These are phyloP conservation scores for Brachionus rubens DNA, from an alignment of 1,140 invertebrate species.

Conservation along the genomic window DNA sequence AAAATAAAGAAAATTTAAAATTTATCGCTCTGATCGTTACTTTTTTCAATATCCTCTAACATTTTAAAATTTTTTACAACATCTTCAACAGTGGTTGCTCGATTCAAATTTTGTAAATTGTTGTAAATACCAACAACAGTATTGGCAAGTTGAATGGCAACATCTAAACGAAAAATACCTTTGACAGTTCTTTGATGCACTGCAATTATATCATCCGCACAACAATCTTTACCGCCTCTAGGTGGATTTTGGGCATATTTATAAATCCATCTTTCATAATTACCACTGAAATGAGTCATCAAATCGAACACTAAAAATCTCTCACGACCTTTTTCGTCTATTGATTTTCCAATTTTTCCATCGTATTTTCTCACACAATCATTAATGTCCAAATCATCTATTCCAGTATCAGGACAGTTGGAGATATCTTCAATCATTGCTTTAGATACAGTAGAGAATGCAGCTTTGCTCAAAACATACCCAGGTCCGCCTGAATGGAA, in stretches of 20 bases:
- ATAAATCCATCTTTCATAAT: background rate
- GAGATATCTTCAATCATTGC: background rate
- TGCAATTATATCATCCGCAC: background rate
- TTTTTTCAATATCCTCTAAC: no score
- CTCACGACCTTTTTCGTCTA: background rate
- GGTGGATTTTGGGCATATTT: background rate
- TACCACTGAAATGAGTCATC: slow-evolving; percentile 15
- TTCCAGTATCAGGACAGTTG: background rate
- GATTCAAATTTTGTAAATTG: background rate
- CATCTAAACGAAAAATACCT: background rate
- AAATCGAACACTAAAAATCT: slow-evolving; percentile 7
- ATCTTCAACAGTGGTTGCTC: background rate
- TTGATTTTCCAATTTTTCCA: background rate
- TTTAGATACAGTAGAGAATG: background rate
- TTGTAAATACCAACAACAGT: background rate
- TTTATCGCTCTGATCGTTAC: no score
- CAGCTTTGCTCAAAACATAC: slow-evolving; percentile 53
- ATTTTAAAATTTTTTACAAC: background rate
- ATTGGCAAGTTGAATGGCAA: background rate
- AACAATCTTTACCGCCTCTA: background rate
- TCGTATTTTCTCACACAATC: background rate
- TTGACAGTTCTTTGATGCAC: background rate
- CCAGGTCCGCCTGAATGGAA: slow-evolving; percentile 50
- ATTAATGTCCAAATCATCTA: slow-evolving; percentile 10
- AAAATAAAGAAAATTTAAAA: no score